Base-by-base conservation (phyloP, 2,797 vertebrate species). In the Ptychobarbus kaznakovi region DNA sequence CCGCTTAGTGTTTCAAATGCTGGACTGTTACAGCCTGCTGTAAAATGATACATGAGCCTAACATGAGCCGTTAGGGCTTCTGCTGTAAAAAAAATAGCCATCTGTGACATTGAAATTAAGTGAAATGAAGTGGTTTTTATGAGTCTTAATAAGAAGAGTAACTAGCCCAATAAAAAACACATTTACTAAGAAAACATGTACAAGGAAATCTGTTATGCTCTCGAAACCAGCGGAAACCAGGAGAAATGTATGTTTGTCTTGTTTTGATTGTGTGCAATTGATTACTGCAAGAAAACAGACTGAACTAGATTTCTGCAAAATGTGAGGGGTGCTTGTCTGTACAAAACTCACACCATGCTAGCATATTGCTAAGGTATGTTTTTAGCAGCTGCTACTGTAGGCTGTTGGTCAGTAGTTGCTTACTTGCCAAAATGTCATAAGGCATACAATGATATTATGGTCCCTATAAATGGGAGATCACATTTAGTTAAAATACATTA, bases 121-220 rank as follows among this genome's bases (percentile, higher is more conserved):
- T 66, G 44, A 83, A 83, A 83, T 66, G 72, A 75, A 76, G 58
- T 44, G 13, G 22, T 15, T 46, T 75, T 83, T 83, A 83, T 63
- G 44, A 46, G 69, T 74, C 18, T 35, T 49, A 7, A 44, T 63
- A 74, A 82, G 74, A 73, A 16, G 25, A 18, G 35, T 65, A 44
- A 83, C 42, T 51, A 40, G 9, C 32, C 20, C 28, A 32, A 35
- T 81, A 70, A 56, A 40, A 82, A 78, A 46, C 11, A 16, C 58
- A 75, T 53, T 40, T 58, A 58, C 44, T 83, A 15, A 20, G 40
- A 66, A 65, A 82, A 65, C 42, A 74, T 11, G 13, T 65, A 46
- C 28, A 44, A 38, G 18, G 22, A 80, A 25, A 6, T 22, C 9
- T 13, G 13, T 66, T 66, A 15, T 56, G 12, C 46, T 53, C 46